phyloP scores from a whole-genome alignment of 1,140 invertebrate genomes.

The Papilio helenus region DNA sequence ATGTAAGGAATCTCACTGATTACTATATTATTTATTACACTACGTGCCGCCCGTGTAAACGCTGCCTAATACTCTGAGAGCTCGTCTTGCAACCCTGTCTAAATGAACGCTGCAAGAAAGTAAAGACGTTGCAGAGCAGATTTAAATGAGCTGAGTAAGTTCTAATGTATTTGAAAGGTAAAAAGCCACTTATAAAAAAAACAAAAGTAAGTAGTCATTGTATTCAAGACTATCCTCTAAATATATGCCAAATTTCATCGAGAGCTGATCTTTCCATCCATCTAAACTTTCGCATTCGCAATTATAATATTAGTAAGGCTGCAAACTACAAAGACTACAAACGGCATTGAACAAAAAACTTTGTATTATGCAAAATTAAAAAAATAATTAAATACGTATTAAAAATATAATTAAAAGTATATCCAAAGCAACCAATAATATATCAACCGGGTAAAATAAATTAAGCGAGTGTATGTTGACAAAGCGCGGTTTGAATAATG shows the following conservation, averaged over 20 bases:
- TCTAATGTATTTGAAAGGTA: constrained; percentile 50
- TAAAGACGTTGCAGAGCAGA: constrained; percentile 29
- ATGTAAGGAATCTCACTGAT: constrained; percentile 82
- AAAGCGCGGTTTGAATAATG: constrained; percentile 69
- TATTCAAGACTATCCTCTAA: too few relatives aligned
- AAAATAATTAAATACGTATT: constrained; percentile 45
- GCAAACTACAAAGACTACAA: too few relatives aligned
- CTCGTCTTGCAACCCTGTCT: constrained; percentile 65
- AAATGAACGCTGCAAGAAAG: constrained; percentile 40
- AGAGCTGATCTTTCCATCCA: too few relatives aligned
- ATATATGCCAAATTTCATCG: too few relatives aligned
- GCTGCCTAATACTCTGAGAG: constrained; percentile 72
- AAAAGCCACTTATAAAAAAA: constrained; percentile 51
- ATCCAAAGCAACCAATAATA: constrained; percentile 46
- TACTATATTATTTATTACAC: constrained; percentile 82
- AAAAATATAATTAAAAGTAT: too few relatives aligned
- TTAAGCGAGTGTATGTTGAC: constrained; percentile 67
- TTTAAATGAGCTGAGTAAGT: constrained; percentile 45
- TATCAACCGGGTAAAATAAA: constrained; percentile 67
- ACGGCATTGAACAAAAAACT: too few relatives aligned
- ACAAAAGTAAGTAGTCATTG: too few relatives aligned
- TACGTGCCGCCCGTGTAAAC: constrained; percentile 79
- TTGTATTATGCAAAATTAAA: not conserved
- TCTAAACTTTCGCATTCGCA: too few relatives aligned
- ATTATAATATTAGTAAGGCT: too few relatives aligned